Base-by-base conservation (phyloP, 2,113 vertebrate species). In the Grammomys dolichurus region DNA sequence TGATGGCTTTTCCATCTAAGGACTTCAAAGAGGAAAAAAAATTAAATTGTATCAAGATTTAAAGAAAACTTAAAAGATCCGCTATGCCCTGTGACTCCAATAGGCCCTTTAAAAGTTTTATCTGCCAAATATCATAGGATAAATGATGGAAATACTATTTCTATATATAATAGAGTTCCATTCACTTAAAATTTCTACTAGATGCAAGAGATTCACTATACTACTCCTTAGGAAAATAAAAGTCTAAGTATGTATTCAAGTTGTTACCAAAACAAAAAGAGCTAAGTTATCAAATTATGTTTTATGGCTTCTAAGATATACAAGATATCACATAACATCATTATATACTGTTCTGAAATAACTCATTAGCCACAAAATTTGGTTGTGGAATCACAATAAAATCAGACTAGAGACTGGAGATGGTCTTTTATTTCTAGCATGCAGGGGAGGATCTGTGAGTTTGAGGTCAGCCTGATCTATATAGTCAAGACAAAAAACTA, bases 1-100 rank as follows among this genome's bases (percentile, higher is more conserved):
- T 99, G 98, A 99, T 99, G 95, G 99, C 98, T 97, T 99, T 99
- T 82, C 99, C 99, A 98, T 99, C 99, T 96, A 99, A 99, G 82
- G 99, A 99, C 99, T 95, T 91, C 99, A 96, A 95, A 89, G 96
- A 58, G 65, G 65, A 26, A 51, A 65, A 95, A 73, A 40, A 73
- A 73, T 40, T 93, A 70, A 89, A 48, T 67, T 48, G 20, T 10
- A 76, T 20, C 0, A 65, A 48, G 17, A n/a, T 73, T 86, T 72
- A 24, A 26, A 91, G 85, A 58, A 13, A 93, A 48, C 14, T 36
- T 54, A 12, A 10, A 14, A 48, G 6, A 78, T 54, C 8, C 46
- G 78, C 26, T 60, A 24, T 51, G 5, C 36, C 77, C 10, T 14
- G 1, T 33, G 13, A 87, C 84, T 67, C 33, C n/a, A 40, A 65